A percentile compares a stretch with the other conserved stretches of the same genome.
phyloP scores from a whole-genome alignment of 2,797 vertebrate species.

The Karalla daura region DNA sequence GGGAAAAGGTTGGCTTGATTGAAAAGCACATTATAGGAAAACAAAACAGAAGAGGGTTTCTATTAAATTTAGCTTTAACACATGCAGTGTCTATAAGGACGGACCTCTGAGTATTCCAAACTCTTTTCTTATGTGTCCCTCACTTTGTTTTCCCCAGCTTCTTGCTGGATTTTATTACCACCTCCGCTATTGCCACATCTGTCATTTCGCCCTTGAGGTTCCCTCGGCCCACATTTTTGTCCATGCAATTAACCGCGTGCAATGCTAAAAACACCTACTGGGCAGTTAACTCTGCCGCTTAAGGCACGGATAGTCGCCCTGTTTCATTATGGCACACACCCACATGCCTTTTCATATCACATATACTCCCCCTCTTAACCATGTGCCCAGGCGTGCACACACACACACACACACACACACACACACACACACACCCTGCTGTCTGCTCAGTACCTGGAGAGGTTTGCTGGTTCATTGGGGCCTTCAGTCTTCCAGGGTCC shows the following conservation, averaged over 20 bases:
- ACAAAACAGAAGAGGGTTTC: constrained; percentile 35
- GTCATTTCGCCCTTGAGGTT: constrained; percentile 70
- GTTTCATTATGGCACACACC: constrained; percentile 47
- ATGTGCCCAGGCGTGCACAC: constrained; percentile 22
- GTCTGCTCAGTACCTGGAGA: constrained; percentile 45
- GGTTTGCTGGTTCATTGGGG: constrained; percentile 40
- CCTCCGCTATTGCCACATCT: constrained; percentile 62
- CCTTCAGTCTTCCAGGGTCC: constrained; percentile 47
- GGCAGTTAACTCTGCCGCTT: constrained; percentile 50
- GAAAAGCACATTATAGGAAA: constrained; percentile 45
- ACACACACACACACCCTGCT: constrained; percentile 23
- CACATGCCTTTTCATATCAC: constrained; percentile 36
- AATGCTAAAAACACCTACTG: constrained; percentile 66
- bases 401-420: constrained; percentile 25
- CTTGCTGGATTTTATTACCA: constrained; percentile 55
- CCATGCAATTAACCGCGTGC: constrained; percentile 66
- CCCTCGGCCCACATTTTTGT: constrained; percentile 58
- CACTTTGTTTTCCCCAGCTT: constrained; percentile 29
- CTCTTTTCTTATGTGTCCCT: constrained; percentile 43
- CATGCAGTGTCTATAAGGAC: constrained; percentile 41
- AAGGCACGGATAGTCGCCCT: constrained; percentile 48
- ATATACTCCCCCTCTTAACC: constrained; percentile 2
- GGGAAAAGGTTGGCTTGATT: constrained; percentile 42
- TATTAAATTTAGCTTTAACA: constrained; percentile 34
- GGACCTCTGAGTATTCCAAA: constrained; percentile 31